Base-by-base conservation (phyloP, 1,140 invertebrate genomes). In the Antheraea pernyi region DNA sequence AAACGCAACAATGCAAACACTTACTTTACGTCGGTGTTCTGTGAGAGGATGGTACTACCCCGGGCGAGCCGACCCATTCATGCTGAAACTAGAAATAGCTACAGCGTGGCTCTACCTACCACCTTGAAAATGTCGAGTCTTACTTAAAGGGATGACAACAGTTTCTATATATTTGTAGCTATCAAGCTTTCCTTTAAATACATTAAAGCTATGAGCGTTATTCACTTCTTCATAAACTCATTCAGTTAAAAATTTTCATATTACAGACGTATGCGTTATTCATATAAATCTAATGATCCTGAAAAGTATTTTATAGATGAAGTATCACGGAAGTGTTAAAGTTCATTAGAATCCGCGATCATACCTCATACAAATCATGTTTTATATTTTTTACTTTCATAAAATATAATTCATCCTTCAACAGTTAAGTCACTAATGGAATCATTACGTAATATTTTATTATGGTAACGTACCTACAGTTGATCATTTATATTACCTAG, bases 361-460 rank as follows among this genome's bases (percentile, higher is more conserved):
- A 42, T 42, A 42, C 46, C 46, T 53, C 11, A n/a, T 53, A 53
- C 11, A 53, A 53, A 16, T 53, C 16, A 16, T 53, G 5, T 63
- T 30, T 2, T 22, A 19, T 11, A 53, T 65, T 65, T 65, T 65
- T 65, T 65, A 65, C 64, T 65, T 65, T 48, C 64, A 65, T 53
- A 11, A 65, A 63, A 16, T 63, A 63, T 19, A 19, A 65, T 65
- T 65, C 37, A 63, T 48, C 64, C 42, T 19, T 48, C 39, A 48
- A 65, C 11, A 65, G 19, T 65, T 65, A 65, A 53, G n/a, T 53
- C n/a, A 65, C 42, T 19, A 65, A 19, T 46, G 39, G 13, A 65
- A 65, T 53, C 48, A 48, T 65, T 65, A 19, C 19, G 19, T n/a
- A 65, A 65, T 19, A 61, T 7, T 13, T 36, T 19, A 61, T 48